A percentile compares a stretch with the other conserved stretches of the same genome.
Conservation (phyloP, 2,113 vertebrate genomes). For the Siphamia tubifer region DNA sequence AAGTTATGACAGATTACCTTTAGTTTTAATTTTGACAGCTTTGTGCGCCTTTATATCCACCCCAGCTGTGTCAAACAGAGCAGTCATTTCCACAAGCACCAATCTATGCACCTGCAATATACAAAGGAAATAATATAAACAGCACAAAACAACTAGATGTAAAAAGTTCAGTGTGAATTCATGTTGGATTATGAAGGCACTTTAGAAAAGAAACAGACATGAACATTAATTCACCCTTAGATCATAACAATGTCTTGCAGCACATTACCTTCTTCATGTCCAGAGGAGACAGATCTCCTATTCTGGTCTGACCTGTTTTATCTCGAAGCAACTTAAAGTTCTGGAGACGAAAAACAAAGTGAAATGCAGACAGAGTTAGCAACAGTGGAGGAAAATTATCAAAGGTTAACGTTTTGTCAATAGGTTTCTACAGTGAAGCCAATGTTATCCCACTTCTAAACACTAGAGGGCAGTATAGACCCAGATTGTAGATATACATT, state of each 20-base stretch:
- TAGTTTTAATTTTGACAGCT: slow-evolving; percentile 89
- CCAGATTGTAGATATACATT: too few species aligned
- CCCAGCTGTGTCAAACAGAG: slow-evolving; percentile 88
- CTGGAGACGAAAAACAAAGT: slow-evolving; percentile 62
- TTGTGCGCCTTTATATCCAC: slow-evolving; percentile 91
- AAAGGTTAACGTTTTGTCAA: not conserved
- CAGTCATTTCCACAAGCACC: slow-evolving; percentile 92
- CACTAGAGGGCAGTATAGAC: too few species aligned
- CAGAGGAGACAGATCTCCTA: slow-evolving; percentile 89
- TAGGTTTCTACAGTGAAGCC: too few species aligned
- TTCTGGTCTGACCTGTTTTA: slow-evolving; percentile 93
- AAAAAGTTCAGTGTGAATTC: not conserved
- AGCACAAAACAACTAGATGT: not conserved
- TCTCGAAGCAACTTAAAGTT: slow-evolving; percentile 89
- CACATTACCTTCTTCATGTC: slow-evolving; percentile 90
- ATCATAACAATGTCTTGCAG: not conserved
- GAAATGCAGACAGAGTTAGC: not conserved
- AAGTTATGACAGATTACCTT: too few species aligned
- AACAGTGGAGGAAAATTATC: not conserved
- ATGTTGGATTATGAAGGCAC: not conserved
- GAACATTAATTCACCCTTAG: not conserved
- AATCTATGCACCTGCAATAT: slow-evolving; percentile 78
- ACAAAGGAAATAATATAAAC: not conserved
- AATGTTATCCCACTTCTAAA: too few species aligned
- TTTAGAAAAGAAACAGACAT: not conserved